Base-by-base conservation (phyloP, 2,888 invertebrate genomes). In the Andrena haemorrhoa region DNA sequence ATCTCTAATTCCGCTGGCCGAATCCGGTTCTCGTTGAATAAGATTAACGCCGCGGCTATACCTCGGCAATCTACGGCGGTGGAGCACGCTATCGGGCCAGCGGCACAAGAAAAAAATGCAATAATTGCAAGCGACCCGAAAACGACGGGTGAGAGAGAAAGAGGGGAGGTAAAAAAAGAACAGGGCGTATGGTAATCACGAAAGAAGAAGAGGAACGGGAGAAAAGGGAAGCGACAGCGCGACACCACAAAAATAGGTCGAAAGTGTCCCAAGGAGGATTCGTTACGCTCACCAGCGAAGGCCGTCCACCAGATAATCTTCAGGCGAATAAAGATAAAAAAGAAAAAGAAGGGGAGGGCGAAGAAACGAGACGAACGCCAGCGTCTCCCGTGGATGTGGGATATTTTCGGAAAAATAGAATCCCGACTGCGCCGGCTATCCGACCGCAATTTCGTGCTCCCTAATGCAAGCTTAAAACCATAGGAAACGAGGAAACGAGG, bases 51-150 rank as follows among this genome's bases (percentile, higher is more conserved):
- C 33, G 31, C 31, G 47, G 68, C 56, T 23, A 26, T 53, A 31
- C 23, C 41, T 12, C 10, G 26, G 12, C 10, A 33, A 71, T 60
- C 61, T 29, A 23, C n/a, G 31, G 29, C 20, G 33, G 16, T 29
- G 49, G 56, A 58, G 53, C 20, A 68, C 31, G 71, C 65, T 23
- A 23, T 6, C 56, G 58, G 31, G 26, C 0, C 47, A 33, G 64
- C 23, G 31, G 12, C 4, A 41, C 10, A 7, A 53, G 33, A 66
- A 80, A 69, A 69, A 81, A 69, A 76, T 76, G 76, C 82, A 82
- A 82, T 82, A 82, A 82, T 76, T 76, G 76, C 76, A 82, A 82
- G 71, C 71, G 82, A 82, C 66, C 70, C 72, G 76, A 76, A 72
- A 63, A 72, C 76, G 64, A 16, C 53, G 0, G 41, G 23, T 12